These are phyloP conservation scores for Rhabdornis inornatus DNA, from an alignment of 2,113 vertebrate species.

Conservation along the genomic window DNA sequence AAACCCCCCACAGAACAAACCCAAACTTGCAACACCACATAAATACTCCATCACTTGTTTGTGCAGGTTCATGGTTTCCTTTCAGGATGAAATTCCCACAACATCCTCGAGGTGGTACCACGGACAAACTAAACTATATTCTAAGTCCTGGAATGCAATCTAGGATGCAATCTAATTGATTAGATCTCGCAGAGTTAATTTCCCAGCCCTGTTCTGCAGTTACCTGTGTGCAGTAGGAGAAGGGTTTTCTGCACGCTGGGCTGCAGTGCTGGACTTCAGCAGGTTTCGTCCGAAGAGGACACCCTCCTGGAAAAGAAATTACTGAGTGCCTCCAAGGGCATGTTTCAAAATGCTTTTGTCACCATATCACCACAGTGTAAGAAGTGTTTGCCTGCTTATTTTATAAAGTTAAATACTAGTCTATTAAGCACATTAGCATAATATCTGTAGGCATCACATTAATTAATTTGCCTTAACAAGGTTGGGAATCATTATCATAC, in stretches of 20 bases:
- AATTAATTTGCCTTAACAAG: slow-evolving; percentile 63
- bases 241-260: slow-evolving; percentile 91
- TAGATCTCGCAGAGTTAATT: background rate
- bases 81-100: slow-evolving; percentile 20
- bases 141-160: background rate
- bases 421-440: slow-evolving; percentile 46
- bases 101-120: slow-evolving; percentile 67
- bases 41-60: background rate
- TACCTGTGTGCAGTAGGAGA: slow-evolving; percentile 98
- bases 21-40: background rate
- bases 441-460: slow-evolving; percentile 46
- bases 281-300: slow-evolving; percentile 81
- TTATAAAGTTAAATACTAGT: slow-evolving; percentile 13
- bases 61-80: background rate
- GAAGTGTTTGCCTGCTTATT: slow-evolving; percentile 2
- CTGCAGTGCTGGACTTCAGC: slow-evolving; percentile 83
- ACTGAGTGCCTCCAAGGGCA: background rate
- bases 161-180: background rate
- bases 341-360: background rate
- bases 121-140: background rate
- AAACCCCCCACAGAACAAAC: background rate
- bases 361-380: background rate
- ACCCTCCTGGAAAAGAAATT: slow-evolving; percentile 84
- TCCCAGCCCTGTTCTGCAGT: background rate
- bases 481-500: slow-evolving; percentile 51